Conservation (phyloP, 2,797 vertebrate species). For the Lophotriccus pileatus region DNA sequence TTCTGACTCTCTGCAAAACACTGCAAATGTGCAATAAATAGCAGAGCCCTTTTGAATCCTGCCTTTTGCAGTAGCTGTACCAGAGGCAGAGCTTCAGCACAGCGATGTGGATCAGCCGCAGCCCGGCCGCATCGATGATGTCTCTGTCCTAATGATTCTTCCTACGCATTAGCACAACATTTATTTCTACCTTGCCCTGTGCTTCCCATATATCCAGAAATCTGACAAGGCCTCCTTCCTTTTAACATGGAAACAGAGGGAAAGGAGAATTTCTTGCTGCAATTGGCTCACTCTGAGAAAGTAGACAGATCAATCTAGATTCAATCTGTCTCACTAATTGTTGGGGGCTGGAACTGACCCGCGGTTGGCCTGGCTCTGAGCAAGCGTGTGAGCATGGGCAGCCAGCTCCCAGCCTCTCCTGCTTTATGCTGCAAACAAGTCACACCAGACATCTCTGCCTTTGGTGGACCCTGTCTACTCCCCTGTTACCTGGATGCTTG, state of each 20-base stretch:
- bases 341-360: constrained; percentile 12
- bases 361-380: background rate
- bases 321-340: constrained; percentile 26
- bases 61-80: background rate
- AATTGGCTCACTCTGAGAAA: background rate
- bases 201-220: constrained; percentile 16
- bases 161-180: background rate
- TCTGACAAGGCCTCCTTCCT: constrained; percentile 18
- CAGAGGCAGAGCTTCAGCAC: background rate
- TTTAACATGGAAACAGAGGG: background rate
- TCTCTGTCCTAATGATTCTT: background rate
- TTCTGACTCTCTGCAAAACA: background rate
- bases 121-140: fast-evolving
- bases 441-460: background rate
- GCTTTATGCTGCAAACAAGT: background rate
- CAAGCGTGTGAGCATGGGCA: fast-evolving
- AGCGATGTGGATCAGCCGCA: background rate
- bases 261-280: constrained; percentile 33
- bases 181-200: constrained; percentile 7
- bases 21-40: background rate
- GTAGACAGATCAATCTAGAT: constrained; percentile 10
- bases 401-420: background rate
- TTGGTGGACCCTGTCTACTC: background rate
- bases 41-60: background rate
- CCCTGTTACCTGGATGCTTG: background rate